Base-by-base conservation (phyloP, 2,113 vertebrate species). In the Pangasianodon gigas region DNA sequence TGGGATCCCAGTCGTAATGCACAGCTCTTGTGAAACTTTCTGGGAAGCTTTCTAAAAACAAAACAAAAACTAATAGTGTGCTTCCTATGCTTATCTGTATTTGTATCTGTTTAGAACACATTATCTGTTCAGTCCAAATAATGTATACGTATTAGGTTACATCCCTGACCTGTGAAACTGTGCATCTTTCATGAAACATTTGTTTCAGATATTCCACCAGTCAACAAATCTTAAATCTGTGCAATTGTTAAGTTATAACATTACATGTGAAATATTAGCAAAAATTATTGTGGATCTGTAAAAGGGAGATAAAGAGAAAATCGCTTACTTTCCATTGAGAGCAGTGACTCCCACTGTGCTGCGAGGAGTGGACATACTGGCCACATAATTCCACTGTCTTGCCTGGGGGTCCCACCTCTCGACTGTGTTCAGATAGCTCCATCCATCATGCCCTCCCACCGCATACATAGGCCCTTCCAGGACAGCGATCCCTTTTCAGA, bases 401-500 rank as follows among this genome's bases (percentile, higher is more conserved):
- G 97, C 98, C 91, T 99, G 98, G 0, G 98, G 98, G 93, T 99
- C 98, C 98, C 98, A 99, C 92, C 98, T 96, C 90, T 99, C 98
- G 90, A 99, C 98, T 0, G 98, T 99, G 93, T 99, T 99, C 48
- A 99, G 96, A 93, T 99, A 99, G 91, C 98, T 99, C 98, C 98
- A 99, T 84, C 98, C 98, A 37, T 99, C 98, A 5, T 99, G 98
- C 71, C 98, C 98, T 19, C 98, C 98, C 2, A 99, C 97, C 0
- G 98, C 98, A 88, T 99, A 99, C 98, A 99, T 99, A 3, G 98
- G 98, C 18, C 98, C 98, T 96, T 99, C 98, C n/a, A 99, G 96
- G 93, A 98, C 98, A 77, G 98, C 97, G 37, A 99, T 98, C 60
- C 98, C 98, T 99, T 85, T 37, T 87, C 26, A 51, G 77, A 89